These are phyloP conservation scores for Amaurobius ferox DNA, from an alignment of 2,888 invertebrate genomes.

Conservation along the genomic window DNA sequence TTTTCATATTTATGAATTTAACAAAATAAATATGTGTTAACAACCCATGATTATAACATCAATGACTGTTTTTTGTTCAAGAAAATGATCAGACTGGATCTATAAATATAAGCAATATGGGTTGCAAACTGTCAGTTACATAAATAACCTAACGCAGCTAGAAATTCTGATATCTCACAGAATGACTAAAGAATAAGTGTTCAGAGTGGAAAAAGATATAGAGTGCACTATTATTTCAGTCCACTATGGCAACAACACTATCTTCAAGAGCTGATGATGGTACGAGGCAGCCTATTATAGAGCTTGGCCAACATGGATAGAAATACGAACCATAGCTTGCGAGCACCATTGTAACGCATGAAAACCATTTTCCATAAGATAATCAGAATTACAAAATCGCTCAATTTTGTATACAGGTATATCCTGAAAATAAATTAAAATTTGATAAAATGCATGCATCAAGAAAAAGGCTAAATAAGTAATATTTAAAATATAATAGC, in stretches of 20 bases:
- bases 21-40: not conserved
- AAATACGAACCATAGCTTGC: conserved; percentile 72
- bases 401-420: conserved; percentile 68
- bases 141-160: conserved; percentile 40
- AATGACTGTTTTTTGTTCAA: not conserved
- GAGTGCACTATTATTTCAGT: conserved; percentile 55
- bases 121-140: conserved; percentile 17
- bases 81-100: conserved; percentile 22
- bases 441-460: not conserved
- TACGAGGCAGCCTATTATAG: conserved; percentile 51
- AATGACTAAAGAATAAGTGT: conserved; percentile 46
- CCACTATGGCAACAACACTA: conserved; percentile 8
- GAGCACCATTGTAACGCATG: conserved; percentile 71
- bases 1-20: conserved; percentile 3
- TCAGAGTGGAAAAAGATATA: conserved; percentile 25
- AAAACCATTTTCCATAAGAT: conserved; percentile 70
- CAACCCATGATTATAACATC: not conserved
- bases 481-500: too few species aligned
- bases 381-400: conserved; percentile 64
- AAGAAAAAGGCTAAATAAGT: not conserved
- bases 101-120: conserved; percentile 25
- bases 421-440: conserved; percentile 58
- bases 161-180: conserved; percentile 8
- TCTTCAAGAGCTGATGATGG: conserved; percentile 52
- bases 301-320: conserved; percentile 67